phyloP scores from a whole-genome alignment of 2,888 invertebrate species.

The Acleris emargana region DNA sequence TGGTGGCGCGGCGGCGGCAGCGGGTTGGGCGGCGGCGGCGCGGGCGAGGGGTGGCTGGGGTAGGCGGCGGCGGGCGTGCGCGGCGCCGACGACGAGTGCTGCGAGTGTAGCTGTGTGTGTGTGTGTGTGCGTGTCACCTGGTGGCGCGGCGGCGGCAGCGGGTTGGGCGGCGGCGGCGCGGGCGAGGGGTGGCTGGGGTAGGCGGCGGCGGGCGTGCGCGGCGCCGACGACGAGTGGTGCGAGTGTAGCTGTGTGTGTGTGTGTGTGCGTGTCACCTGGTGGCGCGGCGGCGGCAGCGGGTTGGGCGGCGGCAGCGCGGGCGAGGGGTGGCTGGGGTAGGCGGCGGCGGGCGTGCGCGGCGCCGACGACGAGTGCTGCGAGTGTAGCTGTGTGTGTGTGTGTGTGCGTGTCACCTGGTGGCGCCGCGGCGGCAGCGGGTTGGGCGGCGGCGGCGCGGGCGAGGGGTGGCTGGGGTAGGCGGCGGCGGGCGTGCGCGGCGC shows the following conservation, averaged over 20 bases:
- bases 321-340: constrained; percentile 48
- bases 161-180: constrained; percentile 37
- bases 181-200: constrained; percentile 48
- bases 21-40: constrained; percentile 39
- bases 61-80: constrained; percentile 47
- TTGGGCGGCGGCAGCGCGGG: constrained; percentile 37
- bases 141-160: constrained; percentile 39
- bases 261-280: constrained; percentile 51
- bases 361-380: constrained; percentile 3
- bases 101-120: constrained; percentile 62
- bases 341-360: constrained; percentile 45
- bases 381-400: constrained; percentile 37
- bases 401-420: constrained; percentile 39
- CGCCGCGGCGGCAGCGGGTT: constrained; percentile 25
- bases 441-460: constrained; percentile 39
- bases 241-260: constrained; percentile 66
- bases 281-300: constrained; percentile 35
- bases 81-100: constrained; percentile 32
- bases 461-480: constrained; percentile 50
- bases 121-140: constrained; percentile 50
- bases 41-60: constrained; percentile 51
- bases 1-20: constrained; percentile 43
- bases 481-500: constrained; percentile 49
- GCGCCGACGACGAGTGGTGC: constrained; percentile 74
- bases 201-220: constrained; percentile 53